Conservation (phyloP, 1,140 invertebrate genomes). For the Rhizoglyphus robini region DNA sequence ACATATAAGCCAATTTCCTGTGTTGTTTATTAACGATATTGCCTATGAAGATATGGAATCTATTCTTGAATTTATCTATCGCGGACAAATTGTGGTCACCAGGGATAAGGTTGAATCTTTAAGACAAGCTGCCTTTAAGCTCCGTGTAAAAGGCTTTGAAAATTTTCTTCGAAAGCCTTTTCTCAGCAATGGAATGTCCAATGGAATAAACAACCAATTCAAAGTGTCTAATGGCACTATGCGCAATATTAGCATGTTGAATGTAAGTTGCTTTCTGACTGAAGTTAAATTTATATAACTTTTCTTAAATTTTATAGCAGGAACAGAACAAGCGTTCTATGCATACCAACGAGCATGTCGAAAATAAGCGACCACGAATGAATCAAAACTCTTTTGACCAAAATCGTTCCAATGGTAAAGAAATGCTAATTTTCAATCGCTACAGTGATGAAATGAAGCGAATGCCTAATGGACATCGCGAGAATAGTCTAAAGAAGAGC, state of each 20-base stretch:
- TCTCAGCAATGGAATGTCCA: neutral
- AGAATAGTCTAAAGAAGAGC: no score
- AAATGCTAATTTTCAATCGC: no score
- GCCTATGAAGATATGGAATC: slow-evolving; percentile 33
- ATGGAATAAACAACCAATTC: neutral
- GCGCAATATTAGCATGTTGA: neutral
- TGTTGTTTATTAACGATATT: slow-evolving; percentile 34
- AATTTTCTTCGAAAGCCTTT: slow-evolving; percentile 6
- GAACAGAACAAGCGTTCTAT: no score
- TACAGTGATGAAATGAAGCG: no score
- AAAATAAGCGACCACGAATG: no score
- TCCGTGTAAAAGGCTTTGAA: slow-evolving; percentile 16
- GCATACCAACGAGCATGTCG: no score
- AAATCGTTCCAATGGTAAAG: no score
- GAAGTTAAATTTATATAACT: no score
- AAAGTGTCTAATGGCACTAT: neutral
- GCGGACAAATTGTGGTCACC: slow-evolving; percentile 27
- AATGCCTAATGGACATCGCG: no score
- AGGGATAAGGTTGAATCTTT: neutral
- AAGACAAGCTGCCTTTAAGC: slow-evolving; percentile 33
- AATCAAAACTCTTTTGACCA: no score
- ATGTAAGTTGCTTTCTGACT: neutral
- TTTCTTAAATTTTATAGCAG: no score
- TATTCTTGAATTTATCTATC: slow-evolving; percentile 35
- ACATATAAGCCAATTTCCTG: slow-evolving; percentile 28